Evolutionary conservation across 2,888 invertebrate genomes (phyloP).

Genomic region (Lepidocyrtinus sp.): DNA sequence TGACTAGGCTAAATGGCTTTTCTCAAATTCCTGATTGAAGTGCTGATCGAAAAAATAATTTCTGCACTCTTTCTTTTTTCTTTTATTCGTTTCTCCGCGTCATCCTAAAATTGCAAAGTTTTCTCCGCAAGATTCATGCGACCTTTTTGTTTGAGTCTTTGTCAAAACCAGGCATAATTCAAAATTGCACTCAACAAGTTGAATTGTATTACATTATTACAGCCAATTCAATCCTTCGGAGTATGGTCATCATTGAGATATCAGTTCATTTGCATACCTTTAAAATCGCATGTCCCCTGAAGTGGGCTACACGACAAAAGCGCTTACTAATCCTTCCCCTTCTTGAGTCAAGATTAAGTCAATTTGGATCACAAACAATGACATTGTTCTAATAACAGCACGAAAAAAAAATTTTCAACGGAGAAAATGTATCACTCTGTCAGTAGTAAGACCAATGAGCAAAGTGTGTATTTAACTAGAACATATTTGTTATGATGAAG

Average conservation of each 20-base stretch:
- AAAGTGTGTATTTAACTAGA: constrained; percentile 15
- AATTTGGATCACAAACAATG: constrained; percentile 34
- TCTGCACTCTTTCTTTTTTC: constrained; percentile 5
- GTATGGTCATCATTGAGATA: no score
- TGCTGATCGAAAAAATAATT: no score
- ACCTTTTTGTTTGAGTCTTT: no score
- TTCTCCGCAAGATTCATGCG: no score
- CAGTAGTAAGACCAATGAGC: constrained; percentile 23
- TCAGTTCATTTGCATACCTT: no score
- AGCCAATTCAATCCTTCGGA: no score
- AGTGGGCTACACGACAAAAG: no score
- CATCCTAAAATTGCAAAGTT: no score
- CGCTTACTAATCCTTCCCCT: no score
- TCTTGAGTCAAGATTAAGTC: constrained; percentile 5
- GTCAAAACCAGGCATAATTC: no score
- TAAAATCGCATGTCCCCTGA: no score
- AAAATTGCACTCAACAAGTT: background rate
- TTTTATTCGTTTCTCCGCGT: constrained; percentile 30
- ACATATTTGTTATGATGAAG: constrained; percentile 11
- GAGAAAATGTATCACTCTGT: constrained; percentile 43
- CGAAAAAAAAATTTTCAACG: constrained; percentile 22
- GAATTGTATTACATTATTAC: no score
- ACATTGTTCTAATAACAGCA: background rate
- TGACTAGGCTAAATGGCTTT: constrained; percentile 20
- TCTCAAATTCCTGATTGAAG: constrained; percentile 15